A percentile compares a stretch with the other conserved stretches of the same genome.
phyloP scores from a whole-genome alignment of 2,113 vertebrate genomes.

The Penelope pileata region DNA sequence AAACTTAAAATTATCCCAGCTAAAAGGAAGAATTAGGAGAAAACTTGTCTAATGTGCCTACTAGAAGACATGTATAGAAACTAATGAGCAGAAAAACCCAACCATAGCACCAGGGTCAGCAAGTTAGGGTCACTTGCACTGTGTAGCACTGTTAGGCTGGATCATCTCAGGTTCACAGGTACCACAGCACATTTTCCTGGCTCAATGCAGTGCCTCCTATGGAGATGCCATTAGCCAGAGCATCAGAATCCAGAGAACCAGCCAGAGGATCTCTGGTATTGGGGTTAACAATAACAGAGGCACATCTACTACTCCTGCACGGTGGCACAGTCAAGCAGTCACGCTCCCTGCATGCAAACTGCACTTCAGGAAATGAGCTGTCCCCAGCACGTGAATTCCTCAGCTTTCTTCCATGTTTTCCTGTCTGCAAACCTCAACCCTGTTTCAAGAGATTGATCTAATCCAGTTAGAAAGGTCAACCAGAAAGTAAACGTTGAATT shows the following conservation, averaged over 20 bases:
- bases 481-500: background rate
- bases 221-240: background rate
- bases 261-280: background rate
- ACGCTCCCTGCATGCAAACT: background rate
- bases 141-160: background rate
- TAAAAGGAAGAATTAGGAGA: background rate
- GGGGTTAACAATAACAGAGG: background rate
- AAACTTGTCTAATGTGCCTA: background rate
- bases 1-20: background rate
- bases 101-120: fast-evolving
- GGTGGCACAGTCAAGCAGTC: background rate
- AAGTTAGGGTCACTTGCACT: background rate
- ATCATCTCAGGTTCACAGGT: background rate
- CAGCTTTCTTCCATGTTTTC: background rate
- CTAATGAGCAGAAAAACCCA: background rate
- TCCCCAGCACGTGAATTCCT: background rate
- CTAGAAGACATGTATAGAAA: background rate
- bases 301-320: background rate
- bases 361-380: background rate
- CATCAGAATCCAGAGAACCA: background rate
- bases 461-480: background rate
- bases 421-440: background rate
- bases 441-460: background rate
- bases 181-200: background rate
- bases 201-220: background rate